Evolutionary conservation across 2,888 invertebrate genomes (phyloP).

Genomic region (Catocala sponsa): DNA sequence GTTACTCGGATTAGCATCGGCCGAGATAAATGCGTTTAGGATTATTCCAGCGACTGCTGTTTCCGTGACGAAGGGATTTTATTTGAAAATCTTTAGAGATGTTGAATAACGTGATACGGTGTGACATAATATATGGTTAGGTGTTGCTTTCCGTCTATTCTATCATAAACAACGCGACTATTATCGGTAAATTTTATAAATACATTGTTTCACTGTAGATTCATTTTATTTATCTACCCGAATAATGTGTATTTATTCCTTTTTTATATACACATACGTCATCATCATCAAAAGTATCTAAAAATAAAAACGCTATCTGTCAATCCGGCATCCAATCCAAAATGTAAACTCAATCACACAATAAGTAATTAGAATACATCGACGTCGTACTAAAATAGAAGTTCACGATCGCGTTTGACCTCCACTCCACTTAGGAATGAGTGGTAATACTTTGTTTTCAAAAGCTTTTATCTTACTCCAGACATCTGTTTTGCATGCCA

Average conservation of each 20-base stretch:
- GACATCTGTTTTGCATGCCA: slow-evolving; percentile 64
- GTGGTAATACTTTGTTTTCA: slow-evolving; percentile 54
- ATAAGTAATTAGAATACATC: slow-evolving; percentile 42
- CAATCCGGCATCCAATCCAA: not conserved
- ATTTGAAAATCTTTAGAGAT: slow-evolving; percentile 12
- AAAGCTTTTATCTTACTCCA: slow-evolving; percentile 52
- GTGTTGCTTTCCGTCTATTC: not conserved
- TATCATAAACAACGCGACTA: slow-evolving; percentile 1
- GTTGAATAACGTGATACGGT: not conserved
- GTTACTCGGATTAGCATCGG: slow-evolving; percentile 47
- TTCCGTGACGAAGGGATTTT: slow-evolving; percentile 33
- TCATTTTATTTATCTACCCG: too few relatives aligned
- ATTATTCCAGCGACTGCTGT: slow-evolving; percentile 39
- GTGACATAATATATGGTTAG: not conserved
- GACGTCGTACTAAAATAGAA: slow-evolving; percentile 34
- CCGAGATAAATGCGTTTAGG: slow-evolving; percentile 45
- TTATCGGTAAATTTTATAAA: too few relatives aligned
- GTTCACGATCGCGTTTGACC: slow-evolving; percentile 44
- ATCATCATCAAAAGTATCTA: not conserved
- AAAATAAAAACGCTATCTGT: not conserved
- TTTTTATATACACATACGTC: too few relatives aligned
- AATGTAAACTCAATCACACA: slow-evolving; percentile 32
- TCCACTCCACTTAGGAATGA: slow-evolving; percentile 46
- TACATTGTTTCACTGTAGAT: too few relatives aligned
- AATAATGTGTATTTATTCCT: too few relatives aligned